Evolutionary conservation across 2,888 invertebrate genomes (phyloP).

Genomic region (Taenaris catops): DNA sequence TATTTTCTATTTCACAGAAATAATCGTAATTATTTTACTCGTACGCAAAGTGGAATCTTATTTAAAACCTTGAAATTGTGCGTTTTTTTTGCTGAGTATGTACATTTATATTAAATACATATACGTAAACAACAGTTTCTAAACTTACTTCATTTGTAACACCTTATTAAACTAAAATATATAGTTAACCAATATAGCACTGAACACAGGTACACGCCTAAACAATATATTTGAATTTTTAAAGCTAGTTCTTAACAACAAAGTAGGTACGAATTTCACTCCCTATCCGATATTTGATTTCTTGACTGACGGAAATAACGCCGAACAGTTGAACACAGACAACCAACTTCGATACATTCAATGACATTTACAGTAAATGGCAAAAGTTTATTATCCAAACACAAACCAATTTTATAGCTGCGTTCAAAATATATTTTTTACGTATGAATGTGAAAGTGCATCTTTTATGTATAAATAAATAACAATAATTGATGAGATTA

Average conservation of each 20-base stretch:
- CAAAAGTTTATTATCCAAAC: no score
- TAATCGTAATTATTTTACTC: no score
- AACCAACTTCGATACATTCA: no score
- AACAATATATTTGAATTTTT: neutral
- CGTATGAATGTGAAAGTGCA: no score
- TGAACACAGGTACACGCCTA: slow-evolving; percentile 13
- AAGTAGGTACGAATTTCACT: neutral
- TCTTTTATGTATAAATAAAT: no score
- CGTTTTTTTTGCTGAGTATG: neutral
- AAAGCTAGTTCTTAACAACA: no score
- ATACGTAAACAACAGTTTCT: slow-evolving; percentile 6
- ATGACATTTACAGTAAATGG: no score
- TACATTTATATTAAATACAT: neutral
- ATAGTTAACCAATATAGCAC: slow-evolving; percentile 13
- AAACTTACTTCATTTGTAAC: slow-evolving; percentile 30
- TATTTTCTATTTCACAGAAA: no score
- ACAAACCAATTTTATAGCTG: no score
- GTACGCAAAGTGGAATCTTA: neutral
- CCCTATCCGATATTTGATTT: slow-evolving; percentile 3
- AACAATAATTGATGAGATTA: no score
- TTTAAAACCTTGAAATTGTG: neutral
- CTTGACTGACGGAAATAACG: slow-evolving; percentile 1
- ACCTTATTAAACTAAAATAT: slow-evolving; percentile 6
- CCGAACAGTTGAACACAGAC: no score
- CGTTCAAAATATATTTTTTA: no score